Base-by-base conservation (phyloP, 2,888 invertebrate species). In the Smittia aterrima region DNA sequence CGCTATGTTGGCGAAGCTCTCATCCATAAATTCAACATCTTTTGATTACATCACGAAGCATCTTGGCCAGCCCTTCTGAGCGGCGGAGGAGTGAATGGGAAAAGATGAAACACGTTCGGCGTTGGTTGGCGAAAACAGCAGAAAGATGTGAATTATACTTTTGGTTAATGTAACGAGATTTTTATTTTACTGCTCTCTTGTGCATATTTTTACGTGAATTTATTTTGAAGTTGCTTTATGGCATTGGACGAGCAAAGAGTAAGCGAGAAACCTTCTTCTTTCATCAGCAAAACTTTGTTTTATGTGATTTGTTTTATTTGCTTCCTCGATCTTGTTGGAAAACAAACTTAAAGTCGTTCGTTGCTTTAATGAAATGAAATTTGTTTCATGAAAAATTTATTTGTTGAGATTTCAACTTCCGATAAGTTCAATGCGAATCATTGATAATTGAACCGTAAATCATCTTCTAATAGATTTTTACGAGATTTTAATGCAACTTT, bases 381-480 rank as follows among this genome's bases (percentile, higher is more conserved):
- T n/a, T 47, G 47, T 47, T 47, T 47, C 32, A 32, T 9, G 32
- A 32, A 47, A 47, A 3, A 47, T 47, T 47, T 47, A 58, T 58
- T 47, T 22, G 58, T 22, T 18, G 58, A 58, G 16, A 47, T n/a
- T 47, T 47, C 47, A 13, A 7, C 11, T n/a, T 47, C 47, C 47
- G 16, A 47, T 38, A 4, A 11, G 11, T 58, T 22, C 58, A 6
- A 1, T 68, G 22, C 41, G n/a, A 68, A 38, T 41, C 22, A 32
- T 20, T 1, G 27, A 25, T 71, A 71, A 71, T 71, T 71, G 71
- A 71, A 58, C 18, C 70, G 76, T 77, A 76, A 76, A 75, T 77
- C 77, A 77, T 77, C 76, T 75, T n/a, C n/a, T 77, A 77, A 77
- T 77, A 76, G 77, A 76, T 75, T 76, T 77, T 77, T 77, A 77